phyloP scores from a whole-genome alignment of 1,140 invertebrate genomes.

The Drosophila equinoxialis region DNA sequence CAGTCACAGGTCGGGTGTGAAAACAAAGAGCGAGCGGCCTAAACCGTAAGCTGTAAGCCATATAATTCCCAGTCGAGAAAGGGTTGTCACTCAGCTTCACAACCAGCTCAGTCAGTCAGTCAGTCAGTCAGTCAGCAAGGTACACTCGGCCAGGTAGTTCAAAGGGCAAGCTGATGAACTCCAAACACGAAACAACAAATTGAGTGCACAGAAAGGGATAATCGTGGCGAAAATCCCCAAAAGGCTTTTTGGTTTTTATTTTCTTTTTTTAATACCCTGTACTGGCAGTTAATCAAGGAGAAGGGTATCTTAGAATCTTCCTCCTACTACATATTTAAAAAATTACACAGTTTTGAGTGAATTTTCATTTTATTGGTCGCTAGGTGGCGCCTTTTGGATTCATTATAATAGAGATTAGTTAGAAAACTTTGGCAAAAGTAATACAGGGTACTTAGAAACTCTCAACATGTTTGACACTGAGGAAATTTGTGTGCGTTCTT shows the following conservation, averaged over 20 bases:
- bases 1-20: slow-evolving; percentile 52
- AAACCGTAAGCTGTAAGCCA: slow-evolving; percentile 59
- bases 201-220: slow-evolving; percentile 74
- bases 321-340: no score
- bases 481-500: neutral
- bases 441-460: neutral
- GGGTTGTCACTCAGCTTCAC: slow-evolving; percentile 34
- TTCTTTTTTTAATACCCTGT: neutral
- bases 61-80: slow-evolving; percentile 48
- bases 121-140: slow-evolving; percentile 20
- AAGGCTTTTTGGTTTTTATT: slow-evolving; percentile 45
- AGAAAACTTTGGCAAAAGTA: neutral
- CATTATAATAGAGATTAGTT: neutral
- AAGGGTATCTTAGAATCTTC: neutral
- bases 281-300: neutral
- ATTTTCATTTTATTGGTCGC: neutral
- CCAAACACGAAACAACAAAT: slow-evolving; percentile 53
- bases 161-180: slow-evolving; percentile 68
- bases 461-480: neutral
- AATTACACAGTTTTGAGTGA: no score
- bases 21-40: slow-evolving; percentile 53
- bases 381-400: neutral
- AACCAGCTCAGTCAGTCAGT: slow-evolving; percentile 21
- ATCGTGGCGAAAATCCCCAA: slow-evolving; percentile 66
- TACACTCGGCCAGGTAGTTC: slow-evolving; percentile 43